These are phyloP conservation scores for Hemicentrotus pulcherrimus DNA, from an alignment of 35 echinoderm and acorn worm species.

Conservation along the genomic window DNA sequence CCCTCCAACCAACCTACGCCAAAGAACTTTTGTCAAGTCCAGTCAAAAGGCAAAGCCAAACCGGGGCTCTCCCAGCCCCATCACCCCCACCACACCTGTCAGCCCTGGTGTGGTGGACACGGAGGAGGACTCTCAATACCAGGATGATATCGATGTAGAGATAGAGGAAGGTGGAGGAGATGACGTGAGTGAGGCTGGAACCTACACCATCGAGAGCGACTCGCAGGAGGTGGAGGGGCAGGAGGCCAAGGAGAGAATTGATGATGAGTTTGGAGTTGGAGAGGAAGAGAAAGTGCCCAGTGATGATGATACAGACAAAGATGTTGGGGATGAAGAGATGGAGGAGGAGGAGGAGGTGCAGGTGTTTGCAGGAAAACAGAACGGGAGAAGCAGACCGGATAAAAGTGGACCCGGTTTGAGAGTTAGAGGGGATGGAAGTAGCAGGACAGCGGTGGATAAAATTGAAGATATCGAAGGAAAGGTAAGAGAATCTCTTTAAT, in stretches of 20 bases:
- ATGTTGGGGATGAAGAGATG: constrained; percentile 69
- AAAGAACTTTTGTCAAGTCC: constrained; percentile 36
- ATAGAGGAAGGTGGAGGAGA: constrained; percentile 43
- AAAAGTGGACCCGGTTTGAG: constrained; percentile 24
- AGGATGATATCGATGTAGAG: constrained; percentile 3
- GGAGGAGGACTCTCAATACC: constrained; percentile 33
- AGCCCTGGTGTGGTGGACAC: background rate
- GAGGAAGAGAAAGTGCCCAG: constrained; percentile 48
- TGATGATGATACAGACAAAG: constrained; percentile 86
- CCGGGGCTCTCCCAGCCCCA: constrained; percentile 32
- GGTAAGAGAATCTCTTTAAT: constrained; percentile 2
- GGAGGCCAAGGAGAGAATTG: constrained; percentile 76
- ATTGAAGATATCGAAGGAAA: constrained; percentile 29
- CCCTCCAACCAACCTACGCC: constrained; percentile 32
- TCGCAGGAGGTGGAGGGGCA: constrained; percentile 74
- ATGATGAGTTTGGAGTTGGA: constrained; percentile 82
- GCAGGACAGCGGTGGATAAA: constrained; percentile 44
- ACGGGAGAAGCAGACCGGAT: constrained; percentile 26
- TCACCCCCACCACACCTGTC: background rate
- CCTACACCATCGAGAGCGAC: constrained; percentile 97
- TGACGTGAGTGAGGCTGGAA: constrained; percentile 91
- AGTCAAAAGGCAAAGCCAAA: constrained; percentile 18
- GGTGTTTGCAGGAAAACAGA: constrained; percentile 30
- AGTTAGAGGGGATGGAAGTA: constrained; percentile 39
- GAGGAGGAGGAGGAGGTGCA: constrained; percentile 80